Evolutionary conservation across 1,140 invertebrate genomes (phyloP).

Genomic region (Coptotermes formosanus): DNA sequence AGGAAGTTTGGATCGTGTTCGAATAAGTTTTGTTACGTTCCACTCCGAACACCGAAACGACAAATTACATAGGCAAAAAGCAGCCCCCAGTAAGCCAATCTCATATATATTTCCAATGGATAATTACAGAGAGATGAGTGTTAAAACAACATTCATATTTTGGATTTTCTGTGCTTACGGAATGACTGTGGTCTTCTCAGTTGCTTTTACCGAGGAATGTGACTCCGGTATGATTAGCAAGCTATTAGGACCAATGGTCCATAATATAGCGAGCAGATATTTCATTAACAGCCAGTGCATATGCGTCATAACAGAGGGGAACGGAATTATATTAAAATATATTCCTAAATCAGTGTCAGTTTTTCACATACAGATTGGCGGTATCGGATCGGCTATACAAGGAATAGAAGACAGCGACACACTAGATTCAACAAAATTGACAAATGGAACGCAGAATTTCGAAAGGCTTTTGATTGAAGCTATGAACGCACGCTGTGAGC

Average conservation of each 20-base stretch:
- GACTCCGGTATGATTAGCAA: no score
- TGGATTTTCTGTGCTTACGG: no score
- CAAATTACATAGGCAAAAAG: no score
- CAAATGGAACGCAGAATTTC: neutral
- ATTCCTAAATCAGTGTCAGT: neutral
- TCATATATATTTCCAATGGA: no score
- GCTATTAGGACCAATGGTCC: neutral
- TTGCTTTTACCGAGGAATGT: no score
- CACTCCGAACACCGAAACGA: no score
- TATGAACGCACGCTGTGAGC: neutral
- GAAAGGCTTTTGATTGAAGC: neutral
- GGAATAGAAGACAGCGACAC: neutral
- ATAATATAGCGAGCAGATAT: neutral
- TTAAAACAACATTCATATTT: no score
- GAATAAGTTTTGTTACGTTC: no score
- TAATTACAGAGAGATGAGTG: no score
- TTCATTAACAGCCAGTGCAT: neutral
- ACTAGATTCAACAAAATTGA: neutral
- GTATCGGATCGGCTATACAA: neutral
- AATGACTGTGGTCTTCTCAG: no score
- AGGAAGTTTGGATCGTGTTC: no score
- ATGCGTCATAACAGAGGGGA: neutral
- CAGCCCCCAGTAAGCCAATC: no score
- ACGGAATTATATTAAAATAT: neutral
- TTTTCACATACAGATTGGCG: neutral